Conservation (phyloP, 2,113 vertebrate species). For the Poeciliopsis turrubarensis region DNA sequence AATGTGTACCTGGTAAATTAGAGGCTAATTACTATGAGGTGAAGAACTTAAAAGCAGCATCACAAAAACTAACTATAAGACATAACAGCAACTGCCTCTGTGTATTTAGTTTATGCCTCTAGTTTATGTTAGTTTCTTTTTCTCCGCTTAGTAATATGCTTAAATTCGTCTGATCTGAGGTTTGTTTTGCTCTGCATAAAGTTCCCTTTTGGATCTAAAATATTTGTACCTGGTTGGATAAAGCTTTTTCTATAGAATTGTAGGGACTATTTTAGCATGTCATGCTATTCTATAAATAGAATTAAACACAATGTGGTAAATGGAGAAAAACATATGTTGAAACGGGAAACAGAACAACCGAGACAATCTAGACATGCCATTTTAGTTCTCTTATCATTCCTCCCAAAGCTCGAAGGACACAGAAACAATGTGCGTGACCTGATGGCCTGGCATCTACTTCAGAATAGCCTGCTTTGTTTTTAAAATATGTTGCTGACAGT, state of each 20-base stretch:
- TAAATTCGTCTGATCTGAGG: too few relatives aligned
- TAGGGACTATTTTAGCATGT: slow-evolving; percentile 10
- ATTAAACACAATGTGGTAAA: slow-evolving; percentile 54
- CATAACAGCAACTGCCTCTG: not conserved
- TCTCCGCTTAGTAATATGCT: too few relatives aligned
- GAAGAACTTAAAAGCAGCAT: not conserved
- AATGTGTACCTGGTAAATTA: not conserved
- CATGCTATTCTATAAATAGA: slow-evolving; percentile 35
- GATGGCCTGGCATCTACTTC: slow-evolving; percentile 31
- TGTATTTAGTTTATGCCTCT: too few relatives aligned
- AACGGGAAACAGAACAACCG: slow-evolving; percentile 47
- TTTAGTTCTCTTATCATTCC: slow-evolving; percentile 61
- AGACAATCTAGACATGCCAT: slow-evolving; percentile 48
- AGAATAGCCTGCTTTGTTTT: slow-evolving; percentile 19
- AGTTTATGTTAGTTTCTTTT: too few relatives aligned
- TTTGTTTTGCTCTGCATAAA: not conserved
- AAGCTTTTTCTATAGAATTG: slow-evolving; percentile 1
- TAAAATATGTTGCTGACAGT: slow-evolving; percentile 18
- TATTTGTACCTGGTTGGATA: not conserved
- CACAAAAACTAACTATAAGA: not conserved
- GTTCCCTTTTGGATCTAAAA: not conserved
- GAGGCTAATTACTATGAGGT: not conserved
- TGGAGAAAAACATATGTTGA: slow-evolving; percentile 39
- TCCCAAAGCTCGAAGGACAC: slow-evolving; percentile 49
- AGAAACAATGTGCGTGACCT: slow-evolving; percentile 56